Evolutionary conservation across 2,113 vertebrate genomes (phyloP), one percentile per base, ranked within the genome.

Genomic region (Progne subis): DNA sequence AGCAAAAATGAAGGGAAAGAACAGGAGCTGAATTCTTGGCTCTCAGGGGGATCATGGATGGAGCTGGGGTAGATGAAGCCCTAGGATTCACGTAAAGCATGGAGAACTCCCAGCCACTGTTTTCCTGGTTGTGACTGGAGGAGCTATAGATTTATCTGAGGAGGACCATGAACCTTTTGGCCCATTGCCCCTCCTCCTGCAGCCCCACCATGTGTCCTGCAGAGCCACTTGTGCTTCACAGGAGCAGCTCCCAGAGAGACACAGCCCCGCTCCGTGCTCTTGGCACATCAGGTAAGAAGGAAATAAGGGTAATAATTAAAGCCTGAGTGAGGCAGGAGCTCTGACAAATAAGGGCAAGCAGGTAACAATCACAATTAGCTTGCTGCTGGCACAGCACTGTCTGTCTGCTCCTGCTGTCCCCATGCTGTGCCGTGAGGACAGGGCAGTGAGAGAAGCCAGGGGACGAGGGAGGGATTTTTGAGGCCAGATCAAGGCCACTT

Each of bases 291-390:
- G 47, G 12, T 37, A 86, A 86, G 86, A 83, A 87, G 67, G 46
- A 91, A 96, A 76, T 61, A 95, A 94, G 0, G 8, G 39, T 57
- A 86, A 88, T 65, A 94, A 95, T 92, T 88, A 95, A 86, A 92
- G 72, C 18, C 26, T 28, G 60, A 93, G 34, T 23, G 49, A 93
- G 79, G 83, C 86, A 71, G 74, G 21, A 94, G 63, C 34, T 23
- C 71, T 95, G 95, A 92, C 85, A 93, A 68, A 52, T 61, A 92
- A 95, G 91, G 76, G 72, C 82, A 94, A 86, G 57, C 79, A 96
- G 82, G 89, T 82, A 95, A 94, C 60, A 88, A 94, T 59, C 74
- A 49, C 55, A 89, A 91, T 92, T 91, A 92, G 63, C 23, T 46
- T 86, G 84, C 47, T 92, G 94, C 86, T 61, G 65, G 78, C 87